Percentiles rank a stretch among this genome's conserved stretches.
Conservation (phyloP, 2,113 vertebrate species). For the Petroica traversi region DNA sequence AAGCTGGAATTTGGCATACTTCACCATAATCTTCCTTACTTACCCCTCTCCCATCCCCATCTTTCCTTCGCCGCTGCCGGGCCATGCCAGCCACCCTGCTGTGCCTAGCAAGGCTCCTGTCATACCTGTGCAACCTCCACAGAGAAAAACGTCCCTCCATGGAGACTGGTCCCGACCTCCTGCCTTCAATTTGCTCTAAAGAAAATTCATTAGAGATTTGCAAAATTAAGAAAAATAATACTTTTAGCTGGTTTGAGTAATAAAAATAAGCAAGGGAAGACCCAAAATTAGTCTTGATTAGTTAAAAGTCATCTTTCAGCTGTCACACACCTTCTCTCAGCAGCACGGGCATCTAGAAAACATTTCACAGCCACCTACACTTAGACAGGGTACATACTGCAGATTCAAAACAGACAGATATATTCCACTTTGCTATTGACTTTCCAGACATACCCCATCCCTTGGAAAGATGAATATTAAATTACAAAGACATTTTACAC, state of each 20-base stretch:
- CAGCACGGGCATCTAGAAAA: neutral
- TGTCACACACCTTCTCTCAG: neutral
- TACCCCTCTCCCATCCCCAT: neutral
- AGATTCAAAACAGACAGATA: neutral
- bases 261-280: neutral
- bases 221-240: neutral
- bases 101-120: neutral
- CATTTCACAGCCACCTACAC: neutral
- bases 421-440: neutral
- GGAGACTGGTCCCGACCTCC: neutral
- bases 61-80: accelerated
- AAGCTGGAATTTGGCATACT: neutral
- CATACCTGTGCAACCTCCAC: accelerated
- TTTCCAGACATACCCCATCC: neutral
- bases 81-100: neutral
- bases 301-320: neutral
- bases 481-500: neutral
- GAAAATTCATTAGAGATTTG: neutral
- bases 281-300: neutral
- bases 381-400: neutral
- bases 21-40: neutral
- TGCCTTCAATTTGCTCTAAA: neutral
- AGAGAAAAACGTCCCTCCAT: accelerated
- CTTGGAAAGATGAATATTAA: neutral
- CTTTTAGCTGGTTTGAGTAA: neutral